These are phyloP conservation scores for Thaumatotibia leucotreta DNA, from an alignment of 1,140 invertebrate genomes.

Conservation along the genomic window DNA sequence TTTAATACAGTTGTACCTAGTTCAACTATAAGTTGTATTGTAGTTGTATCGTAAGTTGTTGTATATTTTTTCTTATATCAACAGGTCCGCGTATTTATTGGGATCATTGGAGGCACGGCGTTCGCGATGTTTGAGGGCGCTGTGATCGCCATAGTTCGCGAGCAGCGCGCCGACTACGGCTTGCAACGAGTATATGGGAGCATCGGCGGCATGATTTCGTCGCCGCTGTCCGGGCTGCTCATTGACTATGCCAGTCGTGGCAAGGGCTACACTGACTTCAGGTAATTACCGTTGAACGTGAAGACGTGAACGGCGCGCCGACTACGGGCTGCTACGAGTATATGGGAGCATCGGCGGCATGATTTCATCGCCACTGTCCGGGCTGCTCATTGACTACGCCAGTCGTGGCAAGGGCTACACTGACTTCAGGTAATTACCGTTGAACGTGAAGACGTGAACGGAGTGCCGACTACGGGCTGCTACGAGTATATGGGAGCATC, in stretches of 20 bases:
- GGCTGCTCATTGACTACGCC: no score
- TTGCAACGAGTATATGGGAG: constrained; percentile 87
- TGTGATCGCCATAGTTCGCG: constrained; percentile 85
- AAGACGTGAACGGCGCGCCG: no score
- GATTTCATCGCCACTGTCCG: no score
- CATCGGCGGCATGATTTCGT: constrained; percentile 87
- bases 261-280: constrained; percentile 83
- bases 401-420: no score
- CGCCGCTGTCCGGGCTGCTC: constrained; percentile 85
- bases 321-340: constrained; percentile 53
- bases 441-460: no score
- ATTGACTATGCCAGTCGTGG: constrained; percentile 81
- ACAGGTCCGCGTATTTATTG: constrained; percentile 83
- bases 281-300: no score
- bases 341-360: no score
- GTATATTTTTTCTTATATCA: constrained; percentile 8
- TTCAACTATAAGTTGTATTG: no score
- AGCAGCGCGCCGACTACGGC: constrained; percentile 88
- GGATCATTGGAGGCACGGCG: constrained; percentile 84
- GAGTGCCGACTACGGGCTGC: constrained; percentile 87
- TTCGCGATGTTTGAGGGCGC: constrained; percentile 91
- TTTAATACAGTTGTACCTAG: no score
- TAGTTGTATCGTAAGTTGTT: no score
- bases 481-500: constrained; percentile 86
- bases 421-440: no score